A percentile compares a stretch with the other conserved stretches of the same genome.
Conservation (phyloP, 64 coral and sea anemone genomes). For the Porites australiensis region DNA sequence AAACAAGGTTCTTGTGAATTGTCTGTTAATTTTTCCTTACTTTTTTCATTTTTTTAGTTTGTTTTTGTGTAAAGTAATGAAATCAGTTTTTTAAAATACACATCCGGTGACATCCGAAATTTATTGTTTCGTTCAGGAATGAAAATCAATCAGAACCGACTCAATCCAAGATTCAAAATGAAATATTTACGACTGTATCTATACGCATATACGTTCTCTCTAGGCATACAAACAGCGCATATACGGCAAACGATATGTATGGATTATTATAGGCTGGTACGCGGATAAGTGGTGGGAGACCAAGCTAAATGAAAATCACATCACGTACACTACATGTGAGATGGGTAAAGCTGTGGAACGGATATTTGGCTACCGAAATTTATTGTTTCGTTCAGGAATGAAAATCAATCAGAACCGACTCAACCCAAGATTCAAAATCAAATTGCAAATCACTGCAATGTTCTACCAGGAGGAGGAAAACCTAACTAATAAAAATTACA, state of each 20-base stretch:
- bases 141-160: slow-evolving; percentile 21
- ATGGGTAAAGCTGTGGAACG: slow-evolving; percentile 52
- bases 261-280: slow-evolving; percentile 92
- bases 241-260: slow-evolving; percentile 69
- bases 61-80: no score
- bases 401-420: slow-evolving; percentile 22
- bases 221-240: slow-evolving; percentile 82
- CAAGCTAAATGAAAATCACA: slow-evolving; percentile 20
- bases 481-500: no score
- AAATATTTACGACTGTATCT: no score
- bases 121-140: neutral
- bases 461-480: no score
- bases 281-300: slow-evolving; percentile 67
- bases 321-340: slow-evolving; percentile 8
- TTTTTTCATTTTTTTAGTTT: no score
- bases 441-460: no score
- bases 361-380: slow-evolving; percentile 48
- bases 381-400: neutral
- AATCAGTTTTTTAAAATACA: no score
- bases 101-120: slow-evolving; percentile 20
- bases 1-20: no score
- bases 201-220: neutral
- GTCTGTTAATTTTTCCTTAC: no score
- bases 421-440: neutral
- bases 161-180: neutral